These are phyloP conservation scores for Metacarcinus magister DNA, from an alignment of 2,888 invertebrate species.

Conservation along the genomic window DNA sequence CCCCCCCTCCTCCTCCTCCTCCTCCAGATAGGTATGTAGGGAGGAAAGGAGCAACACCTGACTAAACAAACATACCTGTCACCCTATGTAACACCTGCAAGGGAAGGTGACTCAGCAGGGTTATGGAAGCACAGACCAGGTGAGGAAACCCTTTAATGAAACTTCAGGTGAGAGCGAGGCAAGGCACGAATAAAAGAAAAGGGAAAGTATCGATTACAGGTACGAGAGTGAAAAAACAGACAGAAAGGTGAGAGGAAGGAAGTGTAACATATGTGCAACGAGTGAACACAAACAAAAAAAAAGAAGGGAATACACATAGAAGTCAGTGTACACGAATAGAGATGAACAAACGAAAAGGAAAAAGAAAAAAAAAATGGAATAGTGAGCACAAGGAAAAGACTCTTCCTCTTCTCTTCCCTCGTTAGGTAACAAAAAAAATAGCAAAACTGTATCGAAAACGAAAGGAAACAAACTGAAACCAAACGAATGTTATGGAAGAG, in stretches of 20 bases:
- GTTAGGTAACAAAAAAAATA: neutral
- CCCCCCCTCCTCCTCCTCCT: neutral
- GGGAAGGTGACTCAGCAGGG: conserved; percentile 10
- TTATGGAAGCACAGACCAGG: neutral
- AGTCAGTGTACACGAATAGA: neutral
- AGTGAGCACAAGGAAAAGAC: neutral
- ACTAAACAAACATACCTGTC: neutral
- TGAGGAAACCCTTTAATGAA: neutral
- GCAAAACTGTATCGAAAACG: neutral
- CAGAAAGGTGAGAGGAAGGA: neutral
- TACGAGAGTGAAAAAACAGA: neutral
- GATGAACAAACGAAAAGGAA: neutral
- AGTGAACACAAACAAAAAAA: neutral
- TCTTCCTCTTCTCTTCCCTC: neutral
- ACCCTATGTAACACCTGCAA: conserved; percentile 14
- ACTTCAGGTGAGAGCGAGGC: neutral
- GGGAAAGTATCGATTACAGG: neutral
- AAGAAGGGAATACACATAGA: neutral
- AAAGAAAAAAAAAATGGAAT: neutral
- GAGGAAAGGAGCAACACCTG: neutral
- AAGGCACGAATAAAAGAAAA: neutral
- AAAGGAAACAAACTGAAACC: conserved; percentile 7
- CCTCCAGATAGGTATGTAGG: neutral
- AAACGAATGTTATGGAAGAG: neutral
- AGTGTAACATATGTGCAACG: neutral